Base-by-base conservation (phyloP, 2,888 invertebrate genomes). In the Ethmia dodecea region DNA sequence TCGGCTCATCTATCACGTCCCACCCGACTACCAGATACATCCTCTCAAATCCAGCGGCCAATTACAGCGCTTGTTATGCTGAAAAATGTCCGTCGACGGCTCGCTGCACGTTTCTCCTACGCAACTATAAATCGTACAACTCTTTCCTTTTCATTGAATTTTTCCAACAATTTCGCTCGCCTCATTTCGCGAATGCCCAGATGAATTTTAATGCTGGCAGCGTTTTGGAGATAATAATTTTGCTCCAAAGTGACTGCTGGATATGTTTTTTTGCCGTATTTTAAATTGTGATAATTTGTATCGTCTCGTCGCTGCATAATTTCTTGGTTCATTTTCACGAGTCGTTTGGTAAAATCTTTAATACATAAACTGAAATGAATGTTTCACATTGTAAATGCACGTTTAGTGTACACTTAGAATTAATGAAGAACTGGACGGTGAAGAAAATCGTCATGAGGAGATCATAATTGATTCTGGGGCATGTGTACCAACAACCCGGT, bases 41-140 rank as follows among this genome's bases (percentile, higher is more conserved):
- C 55, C 56, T 64, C 73, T 78, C 76, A 64, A 70, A 74, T 75
- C 71, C 65, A 47, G 42, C 48, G 49, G 62, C 75, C 76, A 77
- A 78, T 79, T 77, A 79, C 58, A 55, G 49, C 38, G 70, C 77
- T 74, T 72, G 79, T 78, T 78, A 75, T 53, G 51, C 52, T 76
- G 77, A 78, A 71, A 77, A 74, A 76, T 77, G 59, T 47, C 49
- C 52, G 52, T 44, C 55, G 45, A 62, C 61, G 40, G 43, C 45
- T 58, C 55, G 59, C 52, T 53, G 39, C 50, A 43, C 56, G 52
- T 37, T 31, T 28, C 47, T 50, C 27, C 44, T 42, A 47, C 37
- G 42, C 37, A 39, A 49, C 43, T 53, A 50, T 48, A 50, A 54
- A 39, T 39, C 35, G 39, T n/a, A n/a, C 26, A 40, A 36, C 39